Evolutionary conservation across 2,113 vertebrate genomes (phyloP).

Genomic region (Otus sunia): DNA sequence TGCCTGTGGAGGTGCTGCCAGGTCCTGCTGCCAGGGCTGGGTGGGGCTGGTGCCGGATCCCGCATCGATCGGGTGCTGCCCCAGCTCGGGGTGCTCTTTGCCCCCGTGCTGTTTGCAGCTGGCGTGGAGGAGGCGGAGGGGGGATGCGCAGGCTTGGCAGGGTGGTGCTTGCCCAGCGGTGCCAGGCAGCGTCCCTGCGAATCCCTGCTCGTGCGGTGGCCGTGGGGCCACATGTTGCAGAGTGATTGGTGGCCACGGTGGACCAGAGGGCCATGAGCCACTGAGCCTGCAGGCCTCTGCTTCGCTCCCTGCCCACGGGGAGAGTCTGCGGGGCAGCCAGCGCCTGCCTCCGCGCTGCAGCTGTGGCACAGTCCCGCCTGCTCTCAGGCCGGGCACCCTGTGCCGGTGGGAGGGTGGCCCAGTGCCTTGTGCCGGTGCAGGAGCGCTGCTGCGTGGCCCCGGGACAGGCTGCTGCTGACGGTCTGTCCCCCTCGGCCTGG

Average conservation of each 20-base stretch:
- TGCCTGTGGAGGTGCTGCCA: not conserved
- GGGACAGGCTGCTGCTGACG: accelerated
- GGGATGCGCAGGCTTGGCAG: accelerated
- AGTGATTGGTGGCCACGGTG: accelerated
- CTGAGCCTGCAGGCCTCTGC: not conserved
- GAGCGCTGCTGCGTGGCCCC: accelerated
- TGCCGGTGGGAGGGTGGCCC: not conserved
- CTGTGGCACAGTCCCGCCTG: accelerated
- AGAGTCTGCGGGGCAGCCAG: not conserved
- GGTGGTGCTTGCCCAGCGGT: not conserved
- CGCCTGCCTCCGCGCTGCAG: not conserved
- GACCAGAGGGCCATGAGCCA: not conserved
- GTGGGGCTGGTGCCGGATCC: not conserved
- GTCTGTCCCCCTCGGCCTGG: accelerated
- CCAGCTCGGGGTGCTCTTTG: not conserved
- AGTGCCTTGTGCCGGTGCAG: accelerated
- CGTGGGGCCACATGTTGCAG: accelerated
- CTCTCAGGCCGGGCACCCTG: not conserved
- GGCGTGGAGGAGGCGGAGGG: accelerated
- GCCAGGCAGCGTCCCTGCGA: not conserved
- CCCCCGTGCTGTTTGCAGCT: not conserved
- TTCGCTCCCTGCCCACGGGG: accelerated
- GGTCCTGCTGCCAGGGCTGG: too few species aligned
- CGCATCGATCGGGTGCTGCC: accelerated
- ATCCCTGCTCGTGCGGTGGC: not conserved